These are phyloP conservation scores for Bombus affinis DNA, from an alignment of 1,140 invertebrate species.

Conservation along the genomic window DNA sequence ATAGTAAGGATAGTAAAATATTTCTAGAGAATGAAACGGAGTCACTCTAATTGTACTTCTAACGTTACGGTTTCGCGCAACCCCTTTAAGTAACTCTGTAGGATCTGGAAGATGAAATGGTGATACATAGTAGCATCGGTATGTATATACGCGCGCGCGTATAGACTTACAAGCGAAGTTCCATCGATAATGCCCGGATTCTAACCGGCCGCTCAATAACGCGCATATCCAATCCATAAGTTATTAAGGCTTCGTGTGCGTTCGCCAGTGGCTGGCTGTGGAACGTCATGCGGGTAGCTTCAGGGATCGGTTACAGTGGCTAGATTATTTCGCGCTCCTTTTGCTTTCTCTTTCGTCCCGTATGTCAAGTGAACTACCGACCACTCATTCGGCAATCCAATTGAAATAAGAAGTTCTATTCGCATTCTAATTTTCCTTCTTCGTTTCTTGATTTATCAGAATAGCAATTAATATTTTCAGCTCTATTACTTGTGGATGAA, in stretches of 20 bases:
- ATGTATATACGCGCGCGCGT: neutral
- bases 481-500: neutral
- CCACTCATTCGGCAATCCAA: neutral
- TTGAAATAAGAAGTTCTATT: neutral
- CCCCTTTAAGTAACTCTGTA: no score
- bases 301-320: constrained; percentile 78
- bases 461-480: neutral
- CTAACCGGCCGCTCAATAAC: constrained; percentile 78
- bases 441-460: neutral
- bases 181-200: constrained; percentile 80
- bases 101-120: neutral
- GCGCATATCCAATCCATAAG: constrained; percentile 78
- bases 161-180: constrained; percentile 47
- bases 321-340: constrained; percentile 52
- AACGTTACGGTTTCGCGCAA: no score
- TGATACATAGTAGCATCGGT: neutral
- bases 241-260: constrained; percentile 79
- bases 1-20: no score
- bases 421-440: neutral
- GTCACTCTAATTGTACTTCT: no score
- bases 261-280: constrained; percentile 59
- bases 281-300: constrained; percentile 75
- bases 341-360: constrained; percentile 16
- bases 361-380: neutral
- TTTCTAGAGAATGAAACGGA: no score